Evolutionary conservation across 2,888 invertebrate species (phyloP), one percentile per base, ranked within the genome.

Genomic region (Cabera pusaria): DNA sequence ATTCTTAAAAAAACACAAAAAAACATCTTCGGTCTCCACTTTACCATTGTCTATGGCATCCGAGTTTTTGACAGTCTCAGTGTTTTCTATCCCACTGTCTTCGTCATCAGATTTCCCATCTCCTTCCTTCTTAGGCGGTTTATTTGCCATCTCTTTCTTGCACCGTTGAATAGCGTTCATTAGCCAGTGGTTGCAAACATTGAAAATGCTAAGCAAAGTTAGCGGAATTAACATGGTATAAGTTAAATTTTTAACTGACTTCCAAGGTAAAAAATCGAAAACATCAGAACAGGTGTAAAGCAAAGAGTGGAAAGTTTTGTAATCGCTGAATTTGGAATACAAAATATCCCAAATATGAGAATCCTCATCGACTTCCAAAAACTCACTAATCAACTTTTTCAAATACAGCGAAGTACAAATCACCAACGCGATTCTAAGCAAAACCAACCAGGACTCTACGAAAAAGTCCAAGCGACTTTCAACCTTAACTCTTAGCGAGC

Each of bases 261-360:
- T 84, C 27, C 81, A 69, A 0, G 92, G 92, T 23, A 95, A 65
- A 61, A 94, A 95, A 60, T 94, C 94, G 64, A 95, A 96, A 39
- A 94, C 95, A 0, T 91, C 88, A 0, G 94, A 92, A 68, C 95
- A 96, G 0, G 95, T 95, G 59, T 96, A 96, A 1, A 96, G 71
- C 63, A 94, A 71, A 0, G 95, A 94, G 60, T 96, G 94, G 61
- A 96, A 96, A 49, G 91, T 93, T 55, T 91, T 91, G 61, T 90
- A 94, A 50, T 88, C 73, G 0, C 91, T 90, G 32, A 96, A 90
- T 67, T 96, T 96, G 0, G 95, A 91, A 31, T 82, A 83, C 1
- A 96, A 72, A 7, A 96, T 90, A 42, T 94, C 93, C 71, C 93
- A 92, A 2, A 96, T 90, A 61, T 96, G 95, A 0, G 90, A 90